Conservation (phyloP, 1,140 invertebrate genomes). For the Drosophila leontia region DNA sequence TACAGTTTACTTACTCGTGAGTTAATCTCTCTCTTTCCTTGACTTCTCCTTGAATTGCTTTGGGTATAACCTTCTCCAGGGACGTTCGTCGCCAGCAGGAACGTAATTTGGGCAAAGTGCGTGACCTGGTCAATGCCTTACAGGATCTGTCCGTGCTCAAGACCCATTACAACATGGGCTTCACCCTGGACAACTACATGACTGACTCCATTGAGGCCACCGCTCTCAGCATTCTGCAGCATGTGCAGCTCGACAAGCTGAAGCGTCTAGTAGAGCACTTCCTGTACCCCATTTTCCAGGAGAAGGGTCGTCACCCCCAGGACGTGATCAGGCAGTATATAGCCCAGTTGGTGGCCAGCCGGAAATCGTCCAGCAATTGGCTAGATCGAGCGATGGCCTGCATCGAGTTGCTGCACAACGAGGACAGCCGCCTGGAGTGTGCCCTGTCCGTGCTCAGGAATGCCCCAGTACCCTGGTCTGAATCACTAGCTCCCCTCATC, state of each 20-base stretch:
- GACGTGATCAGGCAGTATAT: slow-evolving; percentile 77
- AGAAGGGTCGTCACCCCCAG: slow-evolving; percentile 69
- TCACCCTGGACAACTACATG: slow-evolving; percentile 80
- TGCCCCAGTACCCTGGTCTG: slow-evolving; percentile 79
- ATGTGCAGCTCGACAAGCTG: slow-evolving; percentile 77
- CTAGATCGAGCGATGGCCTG: slow-evolving; percentile 72
- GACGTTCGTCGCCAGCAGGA: slow-evolving; percentile 79
- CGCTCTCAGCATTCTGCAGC: slow-evolving; percentile 73
- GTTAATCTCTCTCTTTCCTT: slow-evolving; percentile 6
- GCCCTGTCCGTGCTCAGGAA: slow-evolving; percentile 73
- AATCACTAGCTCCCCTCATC: slow-evolving; percentile 62
- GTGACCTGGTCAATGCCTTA: slow-evolving; percentile 69
- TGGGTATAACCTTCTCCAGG: slow-evolving; percentile 14
- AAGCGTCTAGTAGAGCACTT: slow-evolving; percentile 74
- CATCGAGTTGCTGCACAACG: slow-evolving; percentile 77
- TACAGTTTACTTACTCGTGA: slow-evolving; percentile 77
- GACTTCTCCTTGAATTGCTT: not conserved
- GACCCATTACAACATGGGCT: slow-evolving; percentile 72
- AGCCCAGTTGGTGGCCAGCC: slow-evolving; percentile 65
- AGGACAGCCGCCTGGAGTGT: slow-evolving; percentile 75
- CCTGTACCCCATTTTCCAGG: slow-evolving; percentile 79
- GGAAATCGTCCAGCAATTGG: slow-evolving; percentile 71
- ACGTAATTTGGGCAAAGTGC: slow-evolving; percentile 71
- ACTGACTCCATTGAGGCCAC: slow-evolving; percentile 80
- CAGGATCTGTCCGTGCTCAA: slow-evolving; percentile 79